Base-by-base conservation (phyloP, 2,113 vertebrate genomes). In the Cygnus buccinator region DNA sequence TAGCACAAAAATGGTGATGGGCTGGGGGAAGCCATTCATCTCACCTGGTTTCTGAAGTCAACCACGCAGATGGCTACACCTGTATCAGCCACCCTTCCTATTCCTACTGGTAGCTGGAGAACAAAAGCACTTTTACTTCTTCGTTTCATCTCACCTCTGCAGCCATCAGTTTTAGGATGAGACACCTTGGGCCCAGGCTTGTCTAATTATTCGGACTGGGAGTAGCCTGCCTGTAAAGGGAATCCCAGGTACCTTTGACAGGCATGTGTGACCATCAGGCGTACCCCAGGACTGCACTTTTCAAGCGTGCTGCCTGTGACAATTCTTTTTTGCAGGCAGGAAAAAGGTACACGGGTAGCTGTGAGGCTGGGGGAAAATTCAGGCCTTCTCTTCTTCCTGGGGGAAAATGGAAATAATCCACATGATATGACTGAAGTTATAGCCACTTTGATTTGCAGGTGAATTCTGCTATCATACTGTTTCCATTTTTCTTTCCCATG, bases 261-360 rank as follows among this genome's bases (percentile, higher is more conserved):
- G 41, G 15, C 14, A 21, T 3, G 12, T 3, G 10, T 19, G 35
- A 44, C 37, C 48, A 57, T 26, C 26, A 39, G 11, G 37, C 4
- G 0, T 66, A 35, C 23, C n/a, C 33, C 61, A 59, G 5, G 31
- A 65, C 28, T 63, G n/a, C 0, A 3, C 10, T 74, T 70, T 46
- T 35, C 29, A 29, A 58, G 21, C 3, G 0, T 2, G 0, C 22
- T 13, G 11, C 6, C 61, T 39, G 35, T 1, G 0, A 54, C 13
- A 1, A 0, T 33, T 57, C 21, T 8, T 77, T 48, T 50, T 50
- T 26, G 23, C 4, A 8, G 35, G 20, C 20, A 11, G n/a, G 20
- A 23, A 29, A 80, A 76, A 54, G 14, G 20, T 29, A 72, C 3
- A 0, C 13, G 28, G 9, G 8, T 44, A 43, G 62, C 37, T 87